A percentile compares a stretch with the other conserved stretches of the same genome.
phyloP scores from a whole-genome alignment of 2,113 vertebrate species.

The Emydura subglobosa region DNA sequence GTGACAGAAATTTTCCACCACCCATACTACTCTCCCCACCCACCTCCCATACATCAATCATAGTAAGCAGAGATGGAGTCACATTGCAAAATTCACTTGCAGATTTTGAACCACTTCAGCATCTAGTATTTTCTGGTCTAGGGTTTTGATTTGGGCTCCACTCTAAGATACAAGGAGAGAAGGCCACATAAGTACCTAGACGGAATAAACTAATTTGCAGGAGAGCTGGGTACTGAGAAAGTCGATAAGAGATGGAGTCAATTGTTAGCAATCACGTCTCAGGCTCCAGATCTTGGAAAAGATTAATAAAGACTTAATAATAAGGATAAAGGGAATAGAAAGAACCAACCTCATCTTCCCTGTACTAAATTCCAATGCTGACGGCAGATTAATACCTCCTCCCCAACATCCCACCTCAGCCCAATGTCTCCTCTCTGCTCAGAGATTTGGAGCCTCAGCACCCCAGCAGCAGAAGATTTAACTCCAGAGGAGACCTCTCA shows the following conservation, averaged over 20 bases:
- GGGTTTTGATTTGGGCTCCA: background rate
- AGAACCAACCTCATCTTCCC: background rate
- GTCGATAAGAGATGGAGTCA: background rate
- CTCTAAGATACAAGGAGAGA: background rate
- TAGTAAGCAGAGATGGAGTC: background rate
- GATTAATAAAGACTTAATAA: background rate
- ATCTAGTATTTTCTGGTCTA: background rate
- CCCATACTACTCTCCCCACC: too few relatives aligned
- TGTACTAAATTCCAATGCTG: background rate
- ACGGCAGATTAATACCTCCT: background rate
- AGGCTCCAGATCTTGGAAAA: background rate
- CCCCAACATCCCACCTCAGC: background rate
- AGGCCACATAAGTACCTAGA: background rate
- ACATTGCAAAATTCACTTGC: background rate
- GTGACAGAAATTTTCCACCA: background rate
- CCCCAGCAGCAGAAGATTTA: background rate
- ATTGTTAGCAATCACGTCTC: background rate
- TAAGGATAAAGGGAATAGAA: background rate
- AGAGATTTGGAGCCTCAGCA: background rate
- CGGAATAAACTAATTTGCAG: accelerated
- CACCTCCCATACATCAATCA: background rate
- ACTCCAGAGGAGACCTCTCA: background rate
- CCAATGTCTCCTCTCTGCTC: background rate
- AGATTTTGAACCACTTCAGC: background rate
- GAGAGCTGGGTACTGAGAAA: background rate